phyloP scores from a whole-genome alignment of 2,113 vertebrate species.

The Etheostoma spectabile region DNA sequence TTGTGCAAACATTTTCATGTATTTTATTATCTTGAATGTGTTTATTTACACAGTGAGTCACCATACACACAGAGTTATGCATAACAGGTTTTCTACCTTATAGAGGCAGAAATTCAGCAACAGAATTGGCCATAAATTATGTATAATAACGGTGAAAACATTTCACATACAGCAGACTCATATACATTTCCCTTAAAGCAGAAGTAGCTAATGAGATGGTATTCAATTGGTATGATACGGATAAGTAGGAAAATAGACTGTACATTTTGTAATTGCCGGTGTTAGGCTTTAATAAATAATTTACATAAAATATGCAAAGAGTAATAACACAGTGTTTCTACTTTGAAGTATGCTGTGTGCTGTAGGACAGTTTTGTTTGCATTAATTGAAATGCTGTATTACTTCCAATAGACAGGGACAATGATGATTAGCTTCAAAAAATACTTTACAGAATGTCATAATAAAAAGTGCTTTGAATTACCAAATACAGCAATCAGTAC shows the following conservation, averaged over 20 bases:
- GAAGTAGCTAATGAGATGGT: not conserved
- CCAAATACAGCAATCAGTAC: not conserved
- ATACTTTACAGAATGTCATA: not conserved
- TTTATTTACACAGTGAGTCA: constrained; percentile 9
- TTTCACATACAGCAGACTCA: not conserved
- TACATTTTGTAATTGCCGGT: not conserved
- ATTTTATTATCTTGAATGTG: constrained; percentile 7
- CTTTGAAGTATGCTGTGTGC: constrained; percentile 13
- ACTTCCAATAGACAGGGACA: not conserved
- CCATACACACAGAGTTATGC: not conserved
- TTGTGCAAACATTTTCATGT: not conserved
- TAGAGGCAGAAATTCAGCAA: not conserved
- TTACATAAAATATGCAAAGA: constrained; percentile 1
- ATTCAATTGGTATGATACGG: not conserved
- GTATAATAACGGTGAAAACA: not conserved
- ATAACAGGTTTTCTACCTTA: not conserved
- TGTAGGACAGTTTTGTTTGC: constrained; percentile 13
- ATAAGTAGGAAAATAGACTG: constrained; percentile 16
- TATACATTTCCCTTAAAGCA: not conserved
- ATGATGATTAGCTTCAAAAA: constrained; percentile 10
- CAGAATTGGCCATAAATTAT: not conserved
- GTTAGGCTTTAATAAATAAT: constrained; percentile 20
- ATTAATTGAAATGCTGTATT: constrained; percentile 4
- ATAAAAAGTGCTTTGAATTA: not conserved
- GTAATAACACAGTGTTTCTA: not conserved